Evolutionary conservation across 2,888 invertebrate species (phyloP).

Genomic region (Spisula solida): DNA sequence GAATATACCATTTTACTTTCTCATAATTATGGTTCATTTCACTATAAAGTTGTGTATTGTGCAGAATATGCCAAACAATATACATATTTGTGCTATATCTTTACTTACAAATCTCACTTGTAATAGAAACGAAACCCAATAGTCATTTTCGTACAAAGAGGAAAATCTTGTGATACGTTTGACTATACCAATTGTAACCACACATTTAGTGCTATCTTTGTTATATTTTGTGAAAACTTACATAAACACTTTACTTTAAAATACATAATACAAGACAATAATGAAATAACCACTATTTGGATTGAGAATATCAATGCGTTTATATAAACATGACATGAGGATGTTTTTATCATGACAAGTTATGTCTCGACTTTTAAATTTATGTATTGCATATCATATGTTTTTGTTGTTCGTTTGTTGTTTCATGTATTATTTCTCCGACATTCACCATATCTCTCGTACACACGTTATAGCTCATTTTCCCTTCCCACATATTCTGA

Average conservation of each 20-base stretch:
- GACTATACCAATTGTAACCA: neutral
- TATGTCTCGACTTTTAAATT: slow-evolving; percentile 26
- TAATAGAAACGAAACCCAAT: too few relatives aligned
- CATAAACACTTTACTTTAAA: neutral
- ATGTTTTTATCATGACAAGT: slow-evolving; percentile 31
- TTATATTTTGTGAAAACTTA: neutral
- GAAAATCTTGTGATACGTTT: too few relatives aligned
- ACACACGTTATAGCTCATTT: neutral
- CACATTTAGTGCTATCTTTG: neutral
- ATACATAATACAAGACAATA: neutral
- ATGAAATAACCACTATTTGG: neutral
- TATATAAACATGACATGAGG: neutral
- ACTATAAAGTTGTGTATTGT: neutral
- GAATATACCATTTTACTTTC: neutral
- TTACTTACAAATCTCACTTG: too few relatives aligned
- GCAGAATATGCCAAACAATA: neutral
- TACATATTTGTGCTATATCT: too few relatives aligned
- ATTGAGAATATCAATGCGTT: slow-evolving; percentile 19
- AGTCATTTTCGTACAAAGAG: too few relatives aligned
- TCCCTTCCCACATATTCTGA: neutral
- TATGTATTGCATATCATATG: slow-evolving; percentile 38
- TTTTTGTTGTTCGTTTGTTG: slow-evolving; percentile 28
- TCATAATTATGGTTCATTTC: neutral
- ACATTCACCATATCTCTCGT: neutral
- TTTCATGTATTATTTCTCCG: slow-evolving; percentile 12